Base-by-base conservation (phyloP, 1,140 invertebrate genomes). In the Aplysia californica region DNA sequence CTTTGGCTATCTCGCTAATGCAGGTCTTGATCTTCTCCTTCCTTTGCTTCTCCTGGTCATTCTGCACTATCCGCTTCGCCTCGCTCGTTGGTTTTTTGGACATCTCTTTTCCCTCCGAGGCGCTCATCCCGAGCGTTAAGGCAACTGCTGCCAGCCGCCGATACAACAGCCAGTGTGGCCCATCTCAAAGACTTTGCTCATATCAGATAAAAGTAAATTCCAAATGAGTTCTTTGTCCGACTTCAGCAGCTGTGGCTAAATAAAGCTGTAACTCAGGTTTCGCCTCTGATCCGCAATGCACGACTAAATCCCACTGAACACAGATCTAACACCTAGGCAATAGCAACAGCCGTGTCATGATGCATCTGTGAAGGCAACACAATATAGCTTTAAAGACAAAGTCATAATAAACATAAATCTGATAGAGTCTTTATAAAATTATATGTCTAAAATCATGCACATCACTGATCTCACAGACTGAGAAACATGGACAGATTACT, bases 11-110 rank as follows among this genome's bases (percentile, higher is more conserved):
- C 55, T 75, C 72, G 21, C 72, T 61, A n/a, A 75, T 75, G 31
- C 72, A 75, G 10, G 72, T 66, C 38, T 75, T 75, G 38, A 75
- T 75, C 23, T 75, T 75, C 61, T 75, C 72, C 61, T 75, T 75
- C 26, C 72, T 65, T 61, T 75, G 72, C 29, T 75, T 75, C 56
- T 75, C 72, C 61, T 75, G 72, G 33, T 75, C 72, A 66, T 66
- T 75, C 33, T 75, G 72, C n/a, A 65, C 26, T 0, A 75, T 29
- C 6, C 72, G 5, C 31, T 66, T 75, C 15, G 61, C 72, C 39
- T 75, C 72, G 20, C 59, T 64, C 21, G 36, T 33, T n/a, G 72
- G 59, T 61, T 75, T 75, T 20, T 75, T 75, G 21, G 71, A 21
- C 21, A 39, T 33, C 2, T 75, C 72, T 31, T 44, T 21, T 23